Evolutionary conservation across 2,797 vertebrate genomes (phyloP).

Genomic region (Leptatherina wallacei): DNA sequence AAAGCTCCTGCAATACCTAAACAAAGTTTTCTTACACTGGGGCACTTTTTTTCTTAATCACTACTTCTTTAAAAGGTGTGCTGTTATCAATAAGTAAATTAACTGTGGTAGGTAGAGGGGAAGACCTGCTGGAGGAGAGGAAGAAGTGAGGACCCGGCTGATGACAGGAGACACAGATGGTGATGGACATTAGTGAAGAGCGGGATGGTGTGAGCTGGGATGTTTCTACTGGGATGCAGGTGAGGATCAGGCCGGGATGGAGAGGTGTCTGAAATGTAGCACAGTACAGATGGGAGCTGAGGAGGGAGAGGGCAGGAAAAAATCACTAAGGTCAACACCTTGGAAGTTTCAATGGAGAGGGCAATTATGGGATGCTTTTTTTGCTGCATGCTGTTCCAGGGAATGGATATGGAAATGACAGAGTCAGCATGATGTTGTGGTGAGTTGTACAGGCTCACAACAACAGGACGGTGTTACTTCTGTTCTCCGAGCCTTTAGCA

Average conservation of each 20-base stretch:
- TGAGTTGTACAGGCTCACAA: constrained; percentile 16
- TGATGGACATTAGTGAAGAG: constrained; percentile 50
- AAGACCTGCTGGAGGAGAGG: constrained; percentile 6
- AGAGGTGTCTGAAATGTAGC: constrained; percentile 31
- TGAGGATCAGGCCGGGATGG: constrained; percentile 55
- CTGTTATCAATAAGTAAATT: constrained; percentile 59
- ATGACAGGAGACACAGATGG: constrained; percentile 75
- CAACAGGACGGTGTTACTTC: not conserved
- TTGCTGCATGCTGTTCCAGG: constrained; percentile 15
- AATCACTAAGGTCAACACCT: constrained; percentile 63
- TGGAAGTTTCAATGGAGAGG: constrained; percentile 36
- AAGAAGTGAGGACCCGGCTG: constrained; percentile 42
- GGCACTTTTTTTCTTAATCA: constrained; percentile 68
- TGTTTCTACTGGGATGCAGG: constrained; percentile 41
- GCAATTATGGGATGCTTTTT: constrained; percentile 32
- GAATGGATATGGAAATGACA: constrained; percentile 35
- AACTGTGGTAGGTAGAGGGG: constrained; percentile 44
- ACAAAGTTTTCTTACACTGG: constrained; percentile 66
- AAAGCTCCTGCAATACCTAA: constrained; percentile 59
- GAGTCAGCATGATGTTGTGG: constrained; percentile 50
- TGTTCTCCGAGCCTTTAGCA: constrained; percentile 1
- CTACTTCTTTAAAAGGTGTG: constrained; percentile 58
- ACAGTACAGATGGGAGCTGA: constrained; percentile 30
- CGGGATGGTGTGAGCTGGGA: constrained; percentile 20
- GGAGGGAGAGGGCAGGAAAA: constrained; percentile 1